Evolutionary conservation across 2,113 vertebrate genomes (phyloP), one percentile per base, ranked within the genome.

Genomic region (Tor tambroides): DNA sequence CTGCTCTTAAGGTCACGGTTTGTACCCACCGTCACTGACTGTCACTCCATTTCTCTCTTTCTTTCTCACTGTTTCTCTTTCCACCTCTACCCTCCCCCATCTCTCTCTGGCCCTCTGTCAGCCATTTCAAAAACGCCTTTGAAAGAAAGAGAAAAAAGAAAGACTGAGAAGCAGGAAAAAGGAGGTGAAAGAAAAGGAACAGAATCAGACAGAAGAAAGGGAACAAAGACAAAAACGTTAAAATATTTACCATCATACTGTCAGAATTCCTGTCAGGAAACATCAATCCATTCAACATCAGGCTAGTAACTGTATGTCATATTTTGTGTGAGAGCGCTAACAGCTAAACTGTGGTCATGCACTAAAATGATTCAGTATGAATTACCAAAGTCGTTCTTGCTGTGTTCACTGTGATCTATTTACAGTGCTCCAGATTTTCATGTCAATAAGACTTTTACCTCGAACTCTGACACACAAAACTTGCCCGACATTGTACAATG

Each of bases 1-100:
- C 30, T 84, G 79, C 86, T 87, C 83, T 87, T 82, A 89, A 89
- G 88, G 88, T 89, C 86, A 89, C 78, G 86, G 77, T 87, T 85
- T 89, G 88, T 89, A 87, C 88, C 88, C 87, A 77, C 46, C 56
- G 6, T 87, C 71, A 49, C 80, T 84, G 67, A 84, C 91, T 89
- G 90, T 90, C 87, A 89, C 87, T 87, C 90, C 84, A 85, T 89
- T 91, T 77, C 59, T 76, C 26, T 81, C 78, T 56, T 32, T 74
- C 32, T 86, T 69, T 88, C 74, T 79, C 41, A 61, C 35, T 46
- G 63, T 84, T 65, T 83, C 61, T 82, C 28, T 65, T 74, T 86
- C 51, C 87, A 49, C 83, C 54, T 80, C 81, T 78, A 65, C 75
- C 28, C 21, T 30, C 63, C 78, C 76, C 61, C 90, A 89, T 38